A percentile compares a stretch with the other conserved stretches of the same genome.
Conservation (phyloP, 2,797 vertebrate genomes). For the Echiichthys vipera region DNA sequence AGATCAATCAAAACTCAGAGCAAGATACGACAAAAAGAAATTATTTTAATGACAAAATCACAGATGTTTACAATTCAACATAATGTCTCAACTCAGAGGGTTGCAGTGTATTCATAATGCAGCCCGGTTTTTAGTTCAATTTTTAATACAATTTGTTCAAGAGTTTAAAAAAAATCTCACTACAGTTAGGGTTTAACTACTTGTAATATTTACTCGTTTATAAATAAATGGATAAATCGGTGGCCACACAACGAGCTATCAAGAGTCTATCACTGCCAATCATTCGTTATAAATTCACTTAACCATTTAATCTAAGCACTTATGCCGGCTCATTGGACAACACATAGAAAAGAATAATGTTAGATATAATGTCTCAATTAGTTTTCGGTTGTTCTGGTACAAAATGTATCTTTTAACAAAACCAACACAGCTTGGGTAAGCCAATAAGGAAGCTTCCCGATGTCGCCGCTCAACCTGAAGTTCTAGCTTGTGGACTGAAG, state of each 20-base stretch:
- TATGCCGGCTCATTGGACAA: constrained; percentile 24
- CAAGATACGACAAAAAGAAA: constrained; percentile 26
- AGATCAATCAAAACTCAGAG: not conserved
- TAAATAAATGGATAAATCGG: constrained; percentile 55
- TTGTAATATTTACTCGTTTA: constrained; percentile 8
- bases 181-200: constrained; percentile 10
- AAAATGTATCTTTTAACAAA: constrained; percentile 53
- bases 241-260: not conserved
- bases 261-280: not conserved
- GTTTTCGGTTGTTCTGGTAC: constrained; percentile 28
- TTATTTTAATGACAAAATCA: constrained; percentile 36
- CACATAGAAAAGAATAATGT: constrained; percentile 21
- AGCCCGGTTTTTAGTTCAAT: not conserved
- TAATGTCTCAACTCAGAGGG: not conserved
- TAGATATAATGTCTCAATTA: constrained; percentile 14
- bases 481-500: constrained; percentile 5
- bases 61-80: constrained; percentile 18
- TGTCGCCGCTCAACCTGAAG: constrained; percentile 3
- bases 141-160: not conserved
- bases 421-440: constrained; percentile 19
- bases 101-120: not conserved
- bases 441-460: constrained; percentile 29
- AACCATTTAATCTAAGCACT: constrained; percentile 6
- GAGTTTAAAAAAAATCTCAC: not conserved
- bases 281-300: constrained; percentile 21